Evolutionary conservation across 37 sponge, comb jelly and placozoan genomes (phyloP).

Genomic region (Bolinopsis microptera): DNA sequence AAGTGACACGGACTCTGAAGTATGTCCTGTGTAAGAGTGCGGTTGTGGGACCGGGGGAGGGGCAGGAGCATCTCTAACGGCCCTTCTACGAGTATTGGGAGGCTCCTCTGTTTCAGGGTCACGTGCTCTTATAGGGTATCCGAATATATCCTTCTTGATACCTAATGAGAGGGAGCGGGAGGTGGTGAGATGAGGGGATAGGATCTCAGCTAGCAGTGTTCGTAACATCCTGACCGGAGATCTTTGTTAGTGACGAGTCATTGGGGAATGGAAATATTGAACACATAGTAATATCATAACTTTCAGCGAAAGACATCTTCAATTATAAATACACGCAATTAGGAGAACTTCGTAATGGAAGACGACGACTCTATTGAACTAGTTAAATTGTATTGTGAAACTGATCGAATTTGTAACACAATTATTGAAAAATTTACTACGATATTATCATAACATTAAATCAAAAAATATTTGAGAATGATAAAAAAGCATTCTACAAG

Average conservation of each 20-base stretch:
- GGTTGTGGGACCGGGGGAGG: background rate
- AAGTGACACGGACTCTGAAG: background rate
- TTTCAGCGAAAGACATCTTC: no score
- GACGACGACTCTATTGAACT: no score
- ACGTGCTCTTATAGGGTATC: slow-evolving; percentile 4
- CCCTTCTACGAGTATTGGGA: background rate
- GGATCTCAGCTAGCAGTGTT: background rate
- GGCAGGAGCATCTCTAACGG: background rate
- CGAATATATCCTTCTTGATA: slow-evolving; percentile 46
- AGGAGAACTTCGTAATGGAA: no score
- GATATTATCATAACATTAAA: no score
- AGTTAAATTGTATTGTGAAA: no score
- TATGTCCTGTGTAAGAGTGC: background rate
- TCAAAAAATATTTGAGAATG: no score
- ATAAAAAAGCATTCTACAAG: no score
- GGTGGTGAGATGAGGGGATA: background rate
- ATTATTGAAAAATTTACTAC: no score
- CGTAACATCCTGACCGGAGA: background rate
- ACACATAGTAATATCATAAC: no score
- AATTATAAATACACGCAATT: no score
- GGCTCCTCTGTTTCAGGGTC: slow-evolving; percentile 46
- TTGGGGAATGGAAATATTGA: background rate
- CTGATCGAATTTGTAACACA: no score
- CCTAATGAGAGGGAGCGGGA: background rate
- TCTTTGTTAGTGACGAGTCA: background rate